A percentile compares a stretch with the other conserved stretches of the same genome.
phyloP scores from a whole-genome alignment of 1,140 invertebrate species.

The Bombus vancouverensis region DNA sequence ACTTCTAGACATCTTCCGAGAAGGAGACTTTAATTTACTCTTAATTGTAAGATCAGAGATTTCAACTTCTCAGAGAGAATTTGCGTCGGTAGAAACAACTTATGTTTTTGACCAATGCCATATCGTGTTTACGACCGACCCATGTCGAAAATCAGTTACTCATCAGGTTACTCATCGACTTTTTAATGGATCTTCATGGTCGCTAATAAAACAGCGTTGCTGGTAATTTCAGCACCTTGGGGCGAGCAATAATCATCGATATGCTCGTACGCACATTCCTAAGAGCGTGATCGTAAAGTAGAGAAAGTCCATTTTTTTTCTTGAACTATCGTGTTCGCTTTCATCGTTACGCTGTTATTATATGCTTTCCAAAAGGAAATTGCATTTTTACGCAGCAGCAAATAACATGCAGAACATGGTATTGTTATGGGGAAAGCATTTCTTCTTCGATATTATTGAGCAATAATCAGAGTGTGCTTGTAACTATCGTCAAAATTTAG shows the following conservation, averaged over 20 bases:
- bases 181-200: background rate
- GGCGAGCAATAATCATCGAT: slow-evolving; percentile 4
- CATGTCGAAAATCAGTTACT: background rate
- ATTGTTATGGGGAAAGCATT: slow-evolving; percentile 30
- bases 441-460: background rate
- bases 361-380: slow-evolving; percentile 53
- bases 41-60: background rate
- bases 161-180: background rate
- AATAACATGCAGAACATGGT: background rate
- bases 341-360: slow-evolving; percentile 46
- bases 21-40: background rate
- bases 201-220: background rate
- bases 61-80: background rate
- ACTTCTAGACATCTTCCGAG: background rate
- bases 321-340: slow-evolving; percentile 29
- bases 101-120: background rate
- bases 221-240: background rate
- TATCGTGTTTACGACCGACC: background rate
- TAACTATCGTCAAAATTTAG: too few relatives aligned
- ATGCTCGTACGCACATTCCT: background rate
- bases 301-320: slow-evolving; percentile 40
- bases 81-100: background rate
- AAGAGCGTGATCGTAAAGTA: slow-evolving; percentile 24
- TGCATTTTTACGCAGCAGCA: background rate
- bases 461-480: too few relatives aligned